phyloP scores from a whole-genome alignment of 2,888 invertebrate species.

The Tachina fera region DNA sequence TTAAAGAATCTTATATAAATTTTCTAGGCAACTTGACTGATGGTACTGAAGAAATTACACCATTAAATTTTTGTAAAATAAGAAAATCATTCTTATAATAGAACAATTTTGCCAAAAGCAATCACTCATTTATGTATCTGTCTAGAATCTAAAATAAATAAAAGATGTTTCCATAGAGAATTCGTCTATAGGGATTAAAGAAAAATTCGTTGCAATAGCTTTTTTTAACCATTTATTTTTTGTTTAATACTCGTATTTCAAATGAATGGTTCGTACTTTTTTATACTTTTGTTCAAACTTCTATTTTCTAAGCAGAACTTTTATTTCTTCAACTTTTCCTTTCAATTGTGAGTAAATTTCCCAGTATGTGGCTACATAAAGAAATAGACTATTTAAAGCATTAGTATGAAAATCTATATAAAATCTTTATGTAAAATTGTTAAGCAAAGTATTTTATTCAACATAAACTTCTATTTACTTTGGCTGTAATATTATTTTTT shows the following conservation, averaged over 20 bases:
- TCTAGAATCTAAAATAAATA: neutral
- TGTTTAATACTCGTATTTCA: neutral
- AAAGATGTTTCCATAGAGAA: neutral
- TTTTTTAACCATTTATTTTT: constrained; percentile 21
- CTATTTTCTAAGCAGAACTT: constrained; percentile 20
- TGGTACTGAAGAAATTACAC: too few relatives aligned
- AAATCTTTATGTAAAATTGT: constrained; percentile 13
- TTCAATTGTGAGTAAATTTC: neutral
- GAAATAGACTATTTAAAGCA: constrained; percentile 7
- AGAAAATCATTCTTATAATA: neutral
- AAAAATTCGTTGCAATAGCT: constrained; percentile 16
- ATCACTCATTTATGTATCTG: neutral
- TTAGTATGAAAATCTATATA: constrained; percentile 35
- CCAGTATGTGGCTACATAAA: neutral
- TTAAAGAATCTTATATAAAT: too few relatives aligned
- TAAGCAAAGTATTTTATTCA: constrained; percentile 70
- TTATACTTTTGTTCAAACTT: constrained; percentile 24
- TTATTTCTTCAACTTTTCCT: constrained; percentile 11
- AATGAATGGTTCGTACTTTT: constrained; percentile 29
- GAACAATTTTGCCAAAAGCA: neutral
- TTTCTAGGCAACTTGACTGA: too few relatives aligned
- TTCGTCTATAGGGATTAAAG: neutral
- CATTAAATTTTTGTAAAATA: neutral
- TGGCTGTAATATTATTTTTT: constrained; percentile 9
- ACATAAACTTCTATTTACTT: constrained; percentile 29